These are phyloP conservation scores for Cepphus grylle DNA, from an alignment of 2,113 vertebrate species.

Conservation along the genomic window DNA sequence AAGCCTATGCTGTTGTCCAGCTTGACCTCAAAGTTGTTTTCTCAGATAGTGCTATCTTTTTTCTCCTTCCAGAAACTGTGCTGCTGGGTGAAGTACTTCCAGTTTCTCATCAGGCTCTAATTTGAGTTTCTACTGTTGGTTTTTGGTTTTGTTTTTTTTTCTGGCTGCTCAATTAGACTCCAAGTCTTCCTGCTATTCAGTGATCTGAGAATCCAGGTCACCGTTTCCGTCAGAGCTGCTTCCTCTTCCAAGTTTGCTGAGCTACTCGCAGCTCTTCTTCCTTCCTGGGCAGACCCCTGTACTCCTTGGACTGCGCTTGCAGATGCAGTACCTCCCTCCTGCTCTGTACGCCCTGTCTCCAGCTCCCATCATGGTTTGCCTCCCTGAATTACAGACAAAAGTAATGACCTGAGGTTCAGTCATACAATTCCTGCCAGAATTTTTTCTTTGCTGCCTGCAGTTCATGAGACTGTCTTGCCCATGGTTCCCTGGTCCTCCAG, in stretches of 20 bases:
- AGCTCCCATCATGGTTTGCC: background rate
- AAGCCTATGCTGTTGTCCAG: background rate
- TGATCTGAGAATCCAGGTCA: background rate
- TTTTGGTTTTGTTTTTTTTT: background rate
- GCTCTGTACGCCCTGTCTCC: background rate
- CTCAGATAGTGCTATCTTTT: background rate
- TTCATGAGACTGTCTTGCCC: background rate
- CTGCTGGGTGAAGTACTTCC: background rate
- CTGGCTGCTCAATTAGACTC: background rate
- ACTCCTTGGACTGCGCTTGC: background rate
- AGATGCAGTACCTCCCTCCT: background rate
- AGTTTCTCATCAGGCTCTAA: background rate
- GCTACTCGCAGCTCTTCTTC: background rate
- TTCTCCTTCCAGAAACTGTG: background rate
- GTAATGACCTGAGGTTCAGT: background rate
- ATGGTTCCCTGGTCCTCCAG: background rate
- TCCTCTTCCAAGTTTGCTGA: background rate
- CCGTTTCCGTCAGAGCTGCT: background rate
- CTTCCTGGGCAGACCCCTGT: background rate
- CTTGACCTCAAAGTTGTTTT: background rate
- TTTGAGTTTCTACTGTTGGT: background rate
- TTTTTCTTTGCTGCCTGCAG: background rate
- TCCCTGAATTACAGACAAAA: background rate
- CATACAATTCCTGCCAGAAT: background rate
- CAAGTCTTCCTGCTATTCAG: slow-evolving; percentile 30